Percentiles rank a stretch among this genome's conserved stretches.
phyloP scores from a whole-genome alignment of 2,113 vertebrate genomes.

The Cairina moschata region DNA sequence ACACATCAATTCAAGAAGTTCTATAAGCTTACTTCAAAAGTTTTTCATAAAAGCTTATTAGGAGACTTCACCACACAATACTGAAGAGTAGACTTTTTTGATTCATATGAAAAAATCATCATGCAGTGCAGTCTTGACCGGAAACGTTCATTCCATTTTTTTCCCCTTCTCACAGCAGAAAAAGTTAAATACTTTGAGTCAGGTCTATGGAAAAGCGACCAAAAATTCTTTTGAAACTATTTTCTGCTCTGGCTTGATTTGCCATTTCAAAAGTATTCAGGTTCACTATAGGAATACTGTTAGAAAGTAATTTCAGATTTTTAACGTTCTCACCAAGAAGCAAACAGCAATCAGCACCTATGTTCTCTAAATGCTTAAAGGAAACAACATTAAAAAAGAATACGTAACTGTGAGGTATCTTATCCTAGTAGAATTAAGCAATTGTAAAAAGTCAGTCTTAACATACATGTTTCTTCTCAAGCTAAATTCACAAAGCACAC shows the following conservation, averaged over 20 bases:
- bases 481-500: not conserved
- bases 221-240: not conserved
- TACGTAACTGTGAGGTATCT: not conserved
- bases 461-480: not conserved
- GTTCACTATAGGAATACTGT: not conserved
- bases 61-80: not conserved
- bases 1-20: not conserved
- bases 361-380: not conserved
- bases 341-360: not conserved
- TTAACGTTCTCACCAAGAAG: not conserved
- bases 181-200: not conserved
- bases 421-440: not conserved
- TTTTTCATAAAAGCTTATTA: not conserved
- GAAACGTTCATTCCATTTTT: not conserved
- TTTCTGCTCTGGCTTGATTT: not conserved
- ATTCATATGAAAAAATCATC: not conserved
- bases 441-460: not conserved
- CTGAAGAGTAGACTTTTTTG: not conserved
- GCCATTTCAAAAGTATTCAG: not conserved
- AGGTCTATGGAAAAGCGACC: not conserved
- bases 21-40: not conserved
- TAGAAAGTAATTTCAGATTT: not conserved
- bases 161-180: not conserved
- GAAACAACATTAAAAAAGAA: not conserved
- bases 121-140: not conserved